Evolutionary conservation across 2,113 vertebrate genomes (phyloP), one percentile per base, ranked within the genome.

Genomic region (Grus americana): DNA sequence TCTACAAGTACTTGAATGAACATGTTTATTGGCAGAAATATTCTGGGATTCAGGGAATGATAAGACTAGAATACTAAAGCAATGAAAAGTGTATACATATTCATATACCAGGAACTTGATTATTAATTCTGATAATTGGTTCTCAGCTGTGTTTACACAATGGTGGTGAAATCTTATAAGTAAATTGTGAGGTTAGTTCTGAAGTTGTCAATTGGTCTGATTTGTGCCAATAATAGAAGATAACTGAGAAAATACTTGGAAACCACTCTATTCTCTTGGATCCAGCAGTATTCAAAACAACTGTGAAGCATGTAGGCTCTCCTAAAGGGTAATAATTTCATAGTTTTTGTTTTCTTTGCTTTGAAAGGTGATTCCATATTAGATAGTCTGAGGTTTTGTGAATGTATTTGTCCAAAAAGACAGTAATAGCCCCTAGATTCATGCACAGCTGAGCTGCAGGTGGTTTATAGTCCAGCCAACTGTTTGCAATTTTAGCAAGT

Each of bases 71-170:
- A 75, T 96, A 94, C 91, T 94, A 93, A 93, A 89, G 89, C 80
- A 93, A 73, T 79, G 84, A 75, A 91, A 94, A 54, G 30, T 54
- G 10, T 71, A 84, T 96, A 4, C 88, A 93, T 96, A 97, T 97
- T 92, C 91, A 95, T 95, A 76, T 40, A 92, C n/a, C 73, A 87
- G 89, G 94, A 95, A 79, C 92, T 79, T 92, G 91, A 95, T 96
- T 92, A 84, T 93, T 93, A 94, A 87, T 89, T 87, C 76, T 72
- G 92, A 97, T 95, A 97, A 91, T 92, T 68, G 66, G 12, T 89
- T 97, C 94, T 96, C 95, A 97, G 92, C 96, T 97, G 95, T 95
- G 94, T 96, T 96, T 95, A 95, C 34, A 70, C 27, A 85, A 81
- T 85, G 66, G 50, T 85, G 49, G 66, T 0, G 21, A 93, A 92